Evolutionary conservation across 2,888 invertebrate genomes (phyloP), one percentile per base, ranked within the genome.

Genomic region (Hemithea aestivaria): DNA sequence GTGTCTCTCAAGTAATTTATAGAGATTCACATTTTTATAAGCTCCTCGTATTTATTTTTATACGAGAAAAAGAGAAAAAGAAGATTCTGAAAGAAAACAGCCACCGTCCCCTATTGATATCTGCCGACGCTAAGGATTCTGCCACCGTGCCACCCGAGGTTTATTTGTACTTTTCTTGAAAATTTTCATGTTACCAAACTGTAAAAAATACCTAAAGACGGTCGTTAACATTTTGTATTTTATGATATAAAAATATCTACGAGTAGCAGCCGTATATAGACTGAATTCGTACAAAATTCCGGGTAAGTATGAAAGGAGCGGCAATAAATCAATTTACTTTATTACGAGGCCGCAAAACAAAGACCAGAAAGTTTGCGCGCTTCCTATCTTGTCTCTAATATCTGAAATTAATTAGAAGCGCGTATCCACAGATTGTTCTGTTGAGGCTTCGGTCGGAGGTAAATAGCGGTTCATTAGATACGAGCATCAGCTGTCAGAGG

Each of bases 391-490:
- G 32, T 35, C 29, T 37, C 33, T 38, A 21, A 42, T 33, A 40
- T 42, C 34, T 37, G 9, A 56, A 55, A 56, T 51, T 51, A 45
- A 45, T 52, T 55, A 51, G 41, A 29, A 49, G 46, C 41, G 44
- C 43, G 47, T 47, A 46, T 52, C 51, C 49, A 58, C 41, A 46
- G 54, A 58, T 62, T 66, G 62, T 66, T 66, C 57, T 57, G 47
- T 58, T 66, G 16, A 24, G 68, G 66, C 57, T 59, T 64, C 54
- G 55, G 64, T 62, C 62, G 66, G 66, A 66, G n/a, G 73, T 71
- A 77, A 78, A 78, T 67, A 77, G 64, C 59, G 60, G 64, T 78
- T 73, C 72, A 81, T 80, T 78, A 78, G 68, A 71, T 62, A 61
- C 59, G 57, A 56, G 58, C 57, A 62, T 62, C 63, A 64, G 61